Conservation (phyloP, 2,113 vertebrate genomes). For the Corydoras sp. region DNA sequence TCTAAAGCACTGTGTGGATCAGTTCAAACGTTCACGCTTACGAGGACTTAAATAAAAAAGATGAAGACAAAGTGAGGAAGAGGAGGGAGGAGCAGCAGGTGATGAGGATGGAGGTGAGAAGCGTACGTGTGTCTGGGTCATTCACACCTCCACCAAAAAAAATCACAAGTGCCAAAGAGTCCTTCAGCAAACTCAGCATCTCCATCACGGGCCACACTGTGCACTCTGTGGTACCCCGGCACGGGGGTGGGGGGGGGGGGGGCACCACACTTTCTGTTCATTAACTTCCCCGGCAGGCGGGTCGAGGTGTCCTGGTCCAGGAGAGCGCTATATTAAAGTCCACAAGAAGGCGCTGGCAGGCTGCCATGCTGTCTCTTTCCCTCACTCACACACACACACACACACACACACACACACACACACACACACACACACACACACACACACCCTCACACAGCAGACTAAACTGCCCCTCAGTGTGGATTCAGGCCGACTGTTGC, state of each 20-base stretch:
- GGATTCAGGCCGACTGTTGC: slow-evolving; percentile 67
- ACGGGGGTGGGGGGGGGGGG: not conserved
- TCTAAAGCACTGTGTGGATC: too few species aligned
- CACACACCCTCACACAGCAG: slow-evolving; percentile 24
- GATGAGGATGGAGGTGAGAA: not conserved
- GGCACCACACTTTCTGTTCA: slow-evolving; percentile 24
- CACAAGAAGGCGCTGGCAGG: slow-evolving; percentile 25
- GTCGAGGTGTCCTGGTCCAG: slow-evolving; percentile 35
- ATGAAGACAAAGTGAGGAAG: not conserved
- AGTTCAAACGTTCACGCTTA: not conserved
- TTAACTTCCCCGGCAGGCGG: slow-evolving; percentile 29
- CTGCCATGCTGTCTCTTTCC: slow-evolving; percentile 17
- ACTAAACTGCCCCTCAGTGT: slow-evolving; percentile 68
- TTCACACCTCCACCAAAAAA: not conserved
- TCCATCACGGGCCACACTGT: not conserved
- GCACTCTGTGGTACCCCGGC: not conserved
- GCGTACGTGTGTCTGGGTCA: not conserved
- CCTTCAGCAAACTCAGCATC: not conserved
- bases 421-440: slow-evolving; percentile 41
- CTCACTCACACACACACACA: not conserved
- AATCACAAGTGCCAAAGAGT: slow-evolving; percentile 6
- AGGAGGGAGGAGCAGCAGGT: not conserved
- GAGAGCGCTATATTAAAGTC: slow-evolving; percentile 30
- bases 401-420: slow-evolving; percentile 12
- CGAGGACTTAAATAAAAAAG: not conserved